Percentiles rank a stretch among this genome's conserved stretches.
These are phyloP conservation scores for Cheumatopsyche charites DNA, from an alignment of 1,140 invertebrate genomes.

Conservation along the genomic window DNA sequence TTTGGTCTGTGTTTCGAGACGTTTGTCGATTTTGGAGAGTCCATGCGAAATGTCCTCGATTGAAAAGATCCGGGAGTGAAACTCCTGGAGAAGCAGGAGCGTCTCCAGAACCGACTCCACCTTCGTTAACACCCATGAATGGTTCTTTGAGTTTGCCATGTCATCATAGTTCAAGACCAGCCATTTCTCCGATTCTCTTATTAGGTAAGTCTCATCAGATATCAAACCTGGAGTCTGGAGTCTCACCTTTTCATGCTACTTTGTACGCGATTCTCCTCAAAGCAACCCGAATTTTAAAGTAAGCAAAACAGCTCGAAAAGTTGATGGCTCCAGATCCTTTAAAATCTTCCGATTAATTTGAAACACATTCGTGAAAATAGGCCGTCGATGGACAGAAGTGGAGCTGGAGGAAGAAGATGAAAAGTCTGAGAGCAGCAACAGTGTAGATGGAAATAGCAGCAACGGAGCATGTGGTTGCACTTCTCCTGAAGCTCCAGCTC, in stretches of 20 bases:
- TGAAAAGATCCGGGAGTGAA: slow-evolving; percentile 65
- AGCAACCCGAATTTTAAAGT: no score
- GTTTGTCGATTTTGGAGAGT: slow-evolving; percentile 72
- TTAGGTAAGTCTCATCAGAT: slow-evolving; percentile 36
- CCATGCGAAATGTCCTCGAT: slow-evolving; percentile 67
- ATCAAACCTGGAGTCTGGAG: no score
- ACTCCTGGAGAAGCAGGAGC: slow-evolving; percentile 40
- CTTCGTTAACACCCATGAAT: slow-evolving; percentile 50
- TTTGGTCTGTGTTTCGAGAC: slow-evolving; percentile 71
- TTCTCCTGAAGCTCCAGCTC: slow-evolving; percentile 55
- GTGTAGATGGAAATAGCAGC: slow-evolving; percentile 46
- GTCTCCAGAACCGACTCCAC: slow-evolving; percentile 49
- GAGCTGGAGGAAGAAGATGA: slow-evolving; percentile 56
- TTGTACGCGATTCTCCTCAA: no score
- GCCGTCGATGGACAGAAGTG: slow-evolving; percentile 56
- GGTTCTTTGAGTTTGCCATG: slow-evolving; percentile 37
- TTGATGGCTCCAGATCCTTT: no score
- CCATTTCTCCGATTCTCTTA: slow-evolving; percentile 43
- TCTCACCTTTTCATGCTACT: no score
- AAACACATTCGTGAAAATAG: slow-evolving; percentile 42
- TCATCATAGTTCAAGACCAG: slow-evolving; percentile 37
- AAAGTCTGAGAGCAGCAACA: slow-evolving; percentile 51
- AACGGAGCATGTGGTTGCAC: slow-evolving; percentile 41
- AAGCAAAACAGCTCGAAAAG: no score
- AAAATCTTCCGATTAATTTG: neutral